Evolutionary conservation across 2,113 vertebrate genomes (phyloP).

Genomic region (Scophthalmus maximus): DNA sequence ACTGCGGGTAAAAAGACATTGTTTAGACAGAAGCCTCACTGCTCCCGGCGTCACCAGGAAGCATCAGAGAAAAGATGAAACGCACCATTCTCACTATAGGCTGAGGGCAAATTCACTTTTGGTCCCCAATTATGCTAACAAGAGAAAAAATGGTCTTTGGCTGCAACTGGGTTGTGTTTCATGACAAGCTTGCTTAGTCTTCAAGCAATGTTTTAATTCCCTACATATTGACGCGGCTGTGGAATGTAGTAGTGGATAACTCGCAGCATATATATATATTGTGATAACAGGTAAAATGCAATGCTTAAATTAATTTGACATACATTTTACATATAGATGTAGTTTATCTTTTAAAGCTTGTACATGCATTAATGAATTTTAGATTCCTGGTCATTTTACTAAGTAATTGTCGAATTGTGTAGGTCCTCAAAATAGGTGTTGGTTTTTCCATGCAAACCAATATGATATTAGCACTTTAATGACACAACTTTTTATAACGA

Average conservation of each 20-base stretch:
- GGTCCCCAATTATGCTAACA: conserved; percentile 82
- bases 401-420: neutral
- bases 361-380: neutral
- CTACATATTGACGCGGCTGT: conserved; percentile 41
- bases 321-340: neutral
- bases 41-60: conserved; percentile 69
- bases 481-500: neutral
- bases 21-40: conserved; percentile 59
- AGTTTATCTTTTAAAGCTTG: conserved; percentile 7
- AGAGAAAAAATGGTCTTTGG: conserved; percentile 69
- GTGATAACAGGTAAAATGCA: conserved; percentile 30
- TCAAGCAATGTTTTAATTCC: conserved; percentile 63
- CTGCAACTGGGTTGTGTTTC: conserved; percentile 66
- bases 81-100: conserved; percentile 61
- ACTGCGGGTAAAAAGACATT: conserved; percentile 70
- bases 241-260: conserved; percentile 43
- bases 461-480: neutral
- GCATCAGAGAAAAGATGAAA: conserved; percentile 79
- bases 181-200: conserved; percentile 68
- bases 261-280: conserved; percentile 3
- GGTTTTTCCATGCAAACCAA: conserved; percentile 5
- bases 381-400: conserved; percentile 5
- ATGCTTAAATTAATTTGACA: neutral
- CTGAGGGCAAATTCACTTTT: conserved; percentile 79
- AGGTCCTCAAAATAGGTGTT: neutral